Conservation (phyloP, 2,797 vertebrate genomes). For the Strix occidentalis region DNA sequence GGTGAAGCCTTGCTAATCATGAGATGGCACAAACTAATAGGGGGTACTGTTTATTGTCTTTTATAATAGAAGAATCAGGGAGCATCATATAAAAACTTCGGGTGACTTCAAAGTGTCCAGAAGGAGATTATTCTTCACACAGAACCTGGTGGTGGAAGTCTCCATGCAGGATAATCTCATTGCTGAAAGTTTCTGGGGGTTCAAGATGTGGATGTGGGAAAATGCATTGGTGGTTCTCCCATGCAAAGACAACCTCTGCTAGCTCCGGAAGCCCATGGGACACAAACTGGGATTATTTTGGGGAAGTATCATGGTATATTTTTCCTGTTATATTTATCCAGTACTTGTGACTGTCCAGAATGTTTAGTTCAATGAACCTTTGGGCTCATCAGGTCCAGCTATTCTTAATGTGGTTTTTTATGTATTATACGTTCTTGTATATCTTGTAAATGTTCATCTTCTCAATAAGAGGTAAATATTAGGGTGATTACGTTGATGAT, state of each 20-base stretch:
- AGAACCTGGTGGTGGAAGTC: neutral
- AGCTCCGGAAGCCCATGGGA: neutral
- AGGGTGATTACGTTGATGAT: neutral
- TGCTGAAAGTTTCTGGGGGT: neutral
- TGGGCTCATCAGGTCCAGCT: neutral
- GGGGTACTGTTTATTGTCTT: neutral
- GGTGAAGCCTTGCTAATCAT: neutral
- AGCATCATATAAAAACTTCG: rapidly evolving
- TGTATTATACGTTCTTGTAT: neutral
- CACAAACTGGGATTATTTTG: neutral
- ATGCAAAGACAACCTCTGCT: neutral
- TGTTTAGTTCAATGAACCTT: neutral
- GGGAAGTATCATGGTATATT: neutral
- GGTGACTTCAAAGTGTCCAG: neutral
- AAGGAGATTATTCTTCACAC: neutral
- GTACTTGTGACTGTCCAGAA: neutral
- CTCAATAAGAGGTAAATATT: neutral
- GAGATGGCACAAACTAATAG: neutral
- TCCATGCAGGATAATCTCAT: neutral
- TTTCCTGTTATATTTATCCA: neutral
- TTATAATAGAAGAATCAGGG: neutral
- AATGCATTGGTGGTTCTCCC: neutral
- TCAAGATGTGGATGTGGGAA: neutral
- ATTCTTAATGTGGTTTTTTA: neutral
- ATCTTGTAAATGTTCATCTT: neutral